Conservation (phyloP, 1,140 invertebrate species). For the Coenobita brevimanus region DNA sequence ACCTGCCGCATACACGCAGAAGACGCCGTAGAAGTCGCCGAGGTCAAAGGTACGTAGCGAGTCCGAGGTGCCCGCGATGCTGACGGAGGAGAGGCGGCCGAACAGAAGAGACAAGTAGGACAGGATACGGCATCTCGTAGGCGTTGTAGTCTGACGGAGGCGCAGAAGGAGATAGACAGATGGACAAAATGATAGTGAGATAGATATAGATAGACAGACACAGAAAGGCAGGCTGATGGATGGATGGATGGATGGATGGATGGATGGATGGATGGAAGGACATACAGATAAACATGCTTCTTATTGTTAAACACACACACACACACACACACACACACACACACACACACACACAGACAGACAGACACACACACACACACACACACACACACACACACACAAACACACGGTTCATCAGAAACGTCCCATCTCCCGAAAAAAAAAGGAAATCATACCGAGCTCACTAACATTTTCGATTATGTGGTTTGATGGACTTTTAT, state of each 20-base stretch:
- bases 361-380: no score
- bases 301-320: no score
- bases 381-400: no score
- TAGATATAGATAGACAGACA: background rate
- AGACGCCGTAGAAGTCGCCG: slow-evolving; percentile 5
- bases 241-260: background rate
- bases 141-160: background rate
- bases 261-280: no score
- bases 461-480: no score
- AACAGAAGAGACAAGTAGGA: background rate
- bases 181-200: background rate
- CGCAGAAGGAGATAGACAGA: background rate
- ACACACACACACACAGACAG: no score
- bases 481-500: no score
- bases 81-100: background rate
- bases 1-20: background rate
- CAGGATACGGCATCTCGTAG: background rate
- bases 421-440: no score
- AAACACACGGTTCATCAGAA: no score
- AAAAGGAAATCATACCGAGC: no score
- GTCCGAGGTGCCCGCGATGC: background rate
- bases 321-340: no score
- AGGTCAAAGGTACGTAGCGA: background rate
- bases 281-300: no score
- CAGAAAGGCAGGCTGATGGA: background rate